These are phyloP conservation scores for Ophion costatus DNA, from an alignment of 2,888 invertebrate species.

Conservation along the genomic window DNA sequence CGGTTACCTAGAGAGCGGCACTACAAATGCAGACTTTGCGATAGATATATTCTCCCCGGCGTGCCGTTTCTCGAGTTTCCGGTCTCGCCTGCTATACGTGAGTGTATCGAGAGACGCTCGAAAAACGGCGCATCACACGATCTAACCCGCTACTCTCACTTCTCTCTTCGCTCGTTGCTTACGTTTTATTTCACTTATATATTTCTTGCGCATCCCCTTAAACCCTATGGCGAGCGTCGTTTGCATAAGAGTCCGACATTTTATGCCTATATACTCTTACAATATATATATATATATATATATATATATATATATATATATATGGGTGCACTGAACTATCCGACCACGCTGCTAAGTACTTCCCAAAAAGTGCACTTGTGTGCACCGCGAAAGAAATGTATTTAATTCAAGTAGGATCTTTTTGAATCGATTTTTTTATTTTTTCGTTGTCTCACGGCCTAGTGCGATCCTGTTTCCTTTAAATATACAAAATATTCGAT, in stretches of 20 bases:
- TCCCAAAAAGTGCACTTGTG: no score
- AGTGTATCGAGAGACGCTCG: constrained; percentile 51
- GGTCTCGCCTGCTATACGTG: constrained; percentile 54
- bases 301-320: neutral
- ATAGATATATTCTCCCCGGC: constrained; percentile 49
- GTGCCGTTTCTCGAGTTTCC: constrained; percentile 65
- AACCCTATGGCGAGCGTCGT: constrained; percentile 38
- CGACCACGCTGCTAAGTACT: no score
- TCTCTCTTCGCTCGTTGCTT: neutral
- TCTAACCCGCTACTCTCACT: constrained; percentile 28
- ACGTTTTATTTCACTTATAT: constrained; percentile 2
- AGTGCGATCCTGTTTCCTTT: neutral
- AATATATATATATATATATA: neutral
- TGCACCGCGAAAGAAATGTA: neutral
- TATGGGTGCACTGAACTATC: neutral
- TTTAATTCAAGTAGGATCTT: neutral
- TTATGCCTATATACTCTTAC: constrained; percentile 12
- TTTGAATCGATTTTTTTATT: neutral
- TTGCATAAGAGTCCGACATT: constrained; percentile 52
- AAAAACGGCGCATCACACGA: constrained; percentile 53
- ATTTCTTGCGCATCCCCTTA: constrained; percentile 18
- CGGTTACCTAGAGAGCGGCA: constrained; percentile 33
- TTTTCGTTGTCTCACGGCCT: neutral
- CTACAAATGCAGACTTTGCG: constrained; percentile 9
- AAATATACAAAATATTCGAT: no score